These are phyloP conservation scores for Noctua fimbriata DNA, from an alignment of 2,888 invertebrate species.

Conservation along the genomic window DNA sequence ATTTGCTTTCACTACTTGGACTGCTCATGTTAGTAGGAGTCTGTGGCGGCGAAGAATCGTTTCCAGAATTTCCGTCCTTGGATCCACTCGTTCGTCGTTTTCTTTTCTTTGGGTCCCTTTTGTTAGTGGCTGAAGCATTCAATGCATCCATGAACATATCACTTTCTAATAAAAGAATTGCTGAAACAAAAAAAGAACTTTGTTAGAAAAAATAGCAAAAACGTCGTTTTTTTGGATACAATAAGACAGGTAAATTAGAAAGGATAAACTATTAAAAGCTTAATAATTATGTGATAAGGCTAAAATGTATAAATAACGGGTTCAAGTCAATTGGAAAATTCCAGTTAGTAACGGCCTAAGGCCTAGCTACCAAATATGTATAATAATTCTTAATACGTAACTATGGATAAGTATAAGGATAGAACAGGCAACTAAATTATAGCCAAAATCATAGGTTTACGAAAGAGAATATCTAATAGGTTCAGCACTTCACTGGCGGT, in stretches of 20 bases:
- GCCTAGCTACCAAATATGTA: neutral
- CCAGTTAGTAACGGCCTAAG: neutral
- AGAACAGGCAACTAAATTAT: neutral
- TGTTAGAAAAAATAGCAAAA: constrained; percentile 1
- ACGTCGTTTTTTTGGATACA: neutral
- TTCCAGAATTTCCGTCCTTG: constrained; percentile 91
- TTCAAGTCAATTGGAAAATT: constrained; percentile 19
- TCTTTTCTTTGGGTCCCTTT: constrained; percentile 94
- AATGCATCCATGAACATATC: constrained; percentile 98
- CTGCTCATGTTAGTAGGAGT: constrained; percentile 88
- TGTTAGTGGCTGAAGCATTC: constrained; percentile 93
- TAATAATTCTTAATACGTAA: neutral
- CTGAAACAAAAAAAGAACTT: constrained; percentile 87
- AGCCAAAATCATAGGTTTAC: neutral
- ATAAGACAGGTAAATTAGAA: neutral
- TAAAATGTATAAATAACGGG: constrained; percentile 65
- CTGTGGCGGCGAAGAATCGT: constrained; percentile 89
- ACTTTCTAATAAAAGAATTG: constrained; percentile 95
- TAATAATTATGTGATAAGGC: constrained; percentile 27
- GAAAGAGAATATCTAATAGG: neutral
- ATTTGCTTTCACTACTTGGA: constrained; percentile 85
- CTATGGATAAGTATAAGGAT: neutral
- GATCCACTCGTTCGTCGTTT: constrained; percentile 93
- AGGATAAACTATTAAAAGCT: neutral
- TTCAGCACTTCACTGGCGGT: neutral